Conservation (phyloP, 2,888 invertebrate genomes). For the Xestia rhomboidea region DNA sequence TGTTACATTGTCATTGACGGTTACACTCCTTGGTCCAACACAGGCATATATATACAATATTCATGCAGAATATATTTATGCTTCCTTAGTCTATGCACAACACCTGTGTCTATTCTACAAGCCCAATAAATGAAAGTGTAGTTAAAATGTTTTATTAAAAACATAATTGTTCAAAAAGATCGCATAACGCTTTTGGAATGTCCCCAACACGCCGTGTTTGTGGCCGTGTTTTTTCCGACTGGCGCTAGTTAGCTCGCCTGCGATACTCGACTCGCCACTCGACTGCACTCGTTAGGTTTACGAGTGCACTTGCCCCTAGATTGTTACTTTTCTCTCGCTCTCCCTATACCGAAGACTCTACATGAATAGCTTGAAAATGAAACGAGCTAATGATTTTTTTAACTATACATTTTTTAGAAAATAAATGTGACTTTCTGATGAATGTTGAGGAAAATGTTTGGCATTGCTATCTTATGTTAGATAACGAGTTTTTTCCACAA, state of each 20-base stretch:
- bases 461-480: constrained; percentile 43
- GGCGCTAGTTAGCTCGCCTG: constrained; percentile 80
- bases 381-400: constrained; percentile 74
- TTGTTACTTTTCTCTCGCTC: constrained; percentile 79
- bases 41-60: background rate
- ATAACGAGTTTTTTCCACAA: constrained; percentile 41
- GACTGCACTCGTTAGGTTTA: constrained; percentile 82
- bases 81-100: background rate
- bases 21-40: background rate
- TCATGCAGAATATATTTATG: background rate
- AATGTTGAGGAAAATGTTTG: constrained; percentile 42
- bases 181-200: constrained; percentile 40
- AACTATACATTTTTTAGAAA: constrained; percentile 56
- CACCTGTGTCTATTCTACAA: background rate
- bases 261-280: constrained; percentile 76
- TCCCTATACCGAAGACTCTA: constrained; percentile 62
- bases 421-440: constrained; percentile 57
- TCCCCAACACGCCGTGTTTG: constrained; percentile 39
- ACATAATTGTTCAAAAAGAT: constrained; percentile 2
- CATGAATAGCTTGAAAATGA: constrained; percentile 69
- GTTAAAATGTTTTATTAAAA: background rate
- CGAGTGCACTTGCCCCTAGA: constrained; percentile 78
- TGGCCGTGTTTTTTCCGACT: constrained; percentile 67
- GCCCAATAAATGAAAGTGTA: background rate
- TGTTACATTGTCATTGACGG: constrained; percentile 2